Base-by-base conservation (phyloP, 2,797 vertebrate species). In the Sternarchorhynchus goeldii region DNA sequence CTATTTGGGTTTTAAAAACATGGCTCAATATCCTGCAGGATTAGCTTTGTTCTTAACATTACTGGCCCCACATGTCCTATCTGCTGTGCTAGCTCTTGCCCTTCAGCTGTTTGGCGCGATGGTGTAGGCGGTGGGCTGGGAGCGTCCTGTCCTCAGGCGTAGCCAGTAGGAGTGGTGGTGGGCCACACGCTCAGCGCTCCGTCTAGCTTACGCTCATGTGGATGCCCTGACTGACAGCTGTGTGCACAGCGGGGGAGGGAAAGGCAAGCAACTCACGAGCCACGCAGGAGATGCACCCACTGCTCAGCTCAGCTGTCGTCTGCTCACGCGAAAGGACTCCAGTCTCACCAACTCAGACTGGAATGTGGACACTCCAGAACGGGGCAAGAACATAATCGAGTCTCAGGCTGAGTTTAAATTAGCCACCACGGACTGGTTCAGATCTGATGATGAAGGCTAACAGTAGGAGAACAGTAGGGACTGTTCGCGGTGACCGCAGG, bases 281-380 rank as follows among this genome's bases (percentile, higher is more conserved):
- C 25, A 32, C 56, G 45, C 7, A 21, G 2, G 29, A 76, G 16
- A 18, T 16, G 45, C 20, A 5, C 20, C 75, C 72, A 73, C 75
- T 76, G 81, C 67, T 14, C 70, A 18, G 65, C 70, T 78, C 70
- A 77, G 80, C 72, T 74, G 69, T 41, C 79, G 20, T 55, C 59
- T 73, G 32, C 69, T 82, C 64, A 50, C 66, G 3, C 50, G 8
- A 58, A 76, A 81, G 1, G 67, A 76, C 84, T 72, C 69, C 76
- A 32, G 41, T 21, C 68, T 50, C 34, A 21, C 79, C 77, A 63
- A 73, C 65, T 64, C 32, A 56, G 57, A 29, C 39, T 68, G 77
- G 67, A 81, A 74, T 81, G 78, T 74, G 25, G 59, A 75, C 73
- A 45, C 29, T 55, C 10, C 60, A 50, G 69, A 65, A 76, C 77